A percentile compares a stretch with the other conserved stretches of the same genome.
These are phyloP conservation scores for Ciconia nigra DNA, from an alignment of 2,797 vertebrate species.

Conservation along the genomic window DNA sequence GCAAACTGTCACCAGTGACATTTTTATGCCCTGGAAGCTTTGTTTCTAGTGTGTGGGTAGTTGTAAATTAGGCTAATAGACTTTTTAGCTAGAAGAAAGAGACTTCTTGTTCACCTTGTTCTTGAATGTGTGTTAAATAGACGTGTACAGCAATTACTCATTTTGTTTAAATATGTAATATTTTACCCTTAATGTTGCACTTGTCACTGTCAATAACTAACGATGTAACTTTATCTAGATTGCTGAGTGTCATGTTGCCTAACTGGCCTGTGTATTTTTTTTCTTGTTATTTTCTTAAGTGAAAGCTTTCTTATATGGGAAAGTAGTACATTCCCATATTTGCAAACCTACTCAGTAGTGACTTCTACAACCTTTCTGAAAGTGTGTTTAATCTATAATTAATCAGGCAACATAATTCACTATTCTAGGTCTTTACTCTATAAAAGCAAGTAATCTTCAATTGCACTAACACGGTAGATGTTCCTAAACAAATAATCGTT, in stretches of 20 bases:
- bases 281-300: neutral
- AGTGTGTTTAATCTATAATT: neutral
- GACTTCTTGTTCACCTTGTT: slow-evolving; percentile 15
- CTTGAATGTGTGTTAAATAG: neutral
- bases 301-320: neutral
- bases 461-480: neutral
- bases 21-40: slow-evolving; percentile 30
- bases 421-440: neutral
- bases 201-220: slow-evolving; percentile 3
- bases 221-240: neutral
- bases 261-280: neutral
- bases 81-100: neutral
- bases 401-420: neutral
- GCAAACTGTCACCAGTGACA: slow-evolving; percentile 30
- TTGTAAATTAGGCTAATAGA: slow-evolving; percentile 51
- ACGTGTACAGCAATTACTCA: neutral
- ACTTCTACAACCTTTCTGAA: neutral
- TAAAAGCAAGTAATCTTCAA: neutral
- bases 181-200: neutral
- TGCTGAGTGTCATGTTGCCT: neutral
- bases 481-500: neutral
- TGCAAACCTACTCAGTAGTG: neutral
- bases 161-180: slow-evolving; percentile 2
- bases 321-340: neutral
- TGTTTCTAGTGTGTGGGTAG: slow-evolving; percentile 24